phyloP scores from a whole-genome alignment of 2,888 invertebrate species.

The Drosophila limbata region DNA sequence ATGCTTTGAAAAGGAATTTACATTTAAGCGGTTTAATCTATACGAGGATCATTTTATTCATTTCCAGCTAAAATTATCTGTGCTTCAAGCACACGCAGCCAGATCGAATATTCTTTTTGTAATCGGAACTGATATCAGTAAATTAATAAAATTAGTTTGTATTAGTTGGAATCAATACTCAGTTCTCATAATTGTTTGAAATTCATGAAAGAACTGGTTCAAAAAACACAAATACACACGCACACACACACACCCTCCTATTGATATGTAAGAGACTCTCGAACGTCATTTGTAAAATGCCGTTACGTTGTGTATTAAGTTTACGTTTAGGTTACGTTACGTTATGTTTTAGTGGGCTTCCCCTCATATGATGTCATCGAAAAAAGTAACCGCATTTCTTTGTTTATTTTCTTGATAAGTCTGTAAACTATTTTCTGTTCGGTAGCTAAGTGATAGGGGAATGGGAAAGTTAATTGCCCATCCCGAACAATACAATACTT shows the following conservation, averaged over 20 bases:
- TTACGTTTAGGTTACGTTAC: constrained; percentile 53
- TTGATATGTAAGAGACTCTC: constrained; percentile 49
- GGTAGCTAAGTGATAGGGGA: constrained; percentile 77
- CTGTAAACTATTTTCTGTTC: constrained; percentile 56
- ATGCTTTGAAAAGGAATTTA: not conserved
- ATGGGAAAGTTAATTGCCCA: constrained; percentile 39
- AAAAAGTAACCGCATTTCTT: constrained; percentile 55
- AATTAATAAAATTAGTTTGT: not conserved
- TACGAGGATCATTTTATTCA: not conserved
- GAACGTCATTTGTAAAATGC: constrained; percentile 74
- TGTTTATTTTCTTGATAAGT: constrained; percentile 49
- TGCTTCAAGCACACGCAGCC: constrained; percentile 2
- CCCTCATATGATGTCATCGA: constrained; percentile 51
- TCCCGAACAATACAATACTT: constrained; percentile 75
- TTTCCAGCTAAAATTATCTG: not conserved
- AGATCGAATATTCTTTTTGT: not conserved
- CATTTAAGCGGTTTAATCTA: not conserved
- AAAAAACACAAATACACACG: constrained; percentile 6
- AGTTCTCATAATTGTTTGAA: not conserved
- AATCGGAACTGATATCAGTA: not conserved
- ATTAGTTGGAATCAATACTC: constrained; percentile 1
- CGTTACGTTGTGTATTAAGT: constrained; percentile 73
- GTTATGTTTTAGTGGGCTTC: constrained; percentile 65
- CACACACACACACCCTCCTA: constrained; percentile 25
- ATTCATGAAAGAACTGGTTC: constrained; percentile 5